A percentile compares a stretch with the other conserved stretches of the same genome.
Evolutionary conservation across 2,113 vertebrate species (phyloP).

Genomic region (Gopherus flavomarginatus): DNA sequence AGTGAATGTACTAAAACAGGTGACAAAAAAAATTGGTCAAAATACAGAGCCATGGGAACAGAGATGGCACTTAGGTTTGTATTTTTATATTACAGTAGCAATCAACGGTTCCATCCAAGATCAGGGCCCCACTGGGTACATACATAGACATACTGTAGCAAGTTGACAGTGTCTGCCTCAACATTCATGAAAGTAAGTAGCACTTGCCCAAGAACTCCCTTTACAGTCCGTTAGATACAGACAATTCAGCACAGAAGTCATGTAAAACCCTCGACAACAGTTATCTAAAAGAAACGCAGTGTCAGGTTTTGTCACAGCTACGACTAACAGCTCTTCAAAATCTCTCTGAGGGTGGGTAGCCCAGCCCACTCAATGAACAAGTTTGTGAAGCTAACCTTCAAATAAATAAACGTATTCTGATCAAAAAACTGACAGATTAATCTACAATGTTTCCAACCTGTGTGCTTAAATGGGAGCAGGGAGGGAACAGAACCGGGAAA

Average conservation of each 20-base stretch:
- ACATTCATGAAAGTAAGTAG: background rate
- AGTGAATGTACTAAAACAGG: background rate
- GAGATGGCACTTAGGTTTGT: background rate
- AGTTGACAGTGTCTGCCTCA: background rate
- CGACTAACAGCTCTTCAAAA: background rate
- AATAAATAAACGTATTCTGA: slow-evolving; percentile 1
- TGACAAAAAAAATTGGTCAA: background rate
- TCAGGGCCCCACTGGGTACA: background rate
- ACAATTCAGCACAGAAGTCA: background rate
- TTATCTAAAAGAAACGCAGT: background rate
- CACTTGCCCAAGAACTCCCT: background rate
- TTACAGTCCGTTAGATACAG: background rate
- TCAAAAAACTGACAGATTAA: background rate
- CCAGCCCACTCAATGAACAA: background rate
- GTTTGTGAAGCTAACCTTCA: background rate
- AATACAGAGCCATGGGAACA: background rate
- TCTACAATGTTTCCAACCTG: background rate
- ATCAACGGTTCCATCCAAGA: background rate
- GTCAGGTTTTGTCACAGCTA: background rate
- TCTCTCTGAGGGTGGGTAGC: background rate
- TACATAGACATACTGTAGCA: background rate
- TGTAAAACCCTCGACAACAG: background rate
- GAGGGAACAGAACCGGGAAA: background rate
- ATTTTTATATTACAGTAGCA: background rate
- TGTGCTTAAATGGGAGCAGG: background rate